Evolutionary conservation across 2,888 invertebrate species (phyloP), one percentile per base, ranked within the genome.

Genomic region (Lysandra bellargus): DNA sequence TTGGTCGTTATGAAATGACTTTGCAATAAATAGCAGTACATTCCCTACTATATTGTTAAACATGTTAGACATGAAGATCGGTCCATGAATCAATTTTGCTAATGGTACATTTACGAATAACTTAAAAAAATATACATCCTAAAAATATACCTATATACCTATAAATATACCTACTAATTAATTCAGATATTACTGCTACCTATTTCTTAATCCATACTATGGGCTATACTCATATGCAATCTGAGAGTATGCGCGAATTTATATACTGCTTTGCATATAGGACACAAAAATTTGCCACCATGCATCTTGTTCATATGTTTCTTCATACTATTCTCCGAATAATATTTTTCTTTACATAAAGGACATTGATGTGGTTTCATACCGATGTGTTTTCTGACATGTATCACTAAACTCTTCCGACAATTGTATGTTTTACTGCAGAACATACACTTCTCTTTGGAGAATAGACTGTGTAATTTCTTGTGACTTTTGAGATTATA

Each of bases 301-400:
- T 94, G 94, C 9, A 81, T 83, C 0, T 84, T 80, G 78, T 82
- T 88, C 91, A 93, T 89, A 80, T 94, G 94, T 1, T 83, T 82
- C 80, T 84, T 87, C n/a, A 87, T 84, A 80, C 87, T 87, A 0
- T 61, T 81, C 40, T 88, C 88, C 0, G 92, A 91, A 81, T 91
- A 90, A 79, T 92, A 94, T 0, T 87, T 80, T 81, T 89, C 85
- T 0, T 84, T 84, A 64, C 94, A 94, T 1, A 94, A 82, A 1
- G 87, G 88, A 81, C 95, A 95, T 0, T 82, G 81, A 80, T 89
- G 88, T 0, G 94, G 94, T 6, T 88, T 92, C 0, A 85, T 87
- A 0, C 92, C 91, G 1, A 93, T 91, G 83, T 95, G 95, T 74
- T 89, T 92, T 14, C 93, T 85, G 0, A 94, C 86, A 83, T 95